Evolutionary conservation across 2,113 vertebrate species (phyloP), one percentile per base, ranked within the genome.

Genomic region (Acrocephalus kingi): DNA sequence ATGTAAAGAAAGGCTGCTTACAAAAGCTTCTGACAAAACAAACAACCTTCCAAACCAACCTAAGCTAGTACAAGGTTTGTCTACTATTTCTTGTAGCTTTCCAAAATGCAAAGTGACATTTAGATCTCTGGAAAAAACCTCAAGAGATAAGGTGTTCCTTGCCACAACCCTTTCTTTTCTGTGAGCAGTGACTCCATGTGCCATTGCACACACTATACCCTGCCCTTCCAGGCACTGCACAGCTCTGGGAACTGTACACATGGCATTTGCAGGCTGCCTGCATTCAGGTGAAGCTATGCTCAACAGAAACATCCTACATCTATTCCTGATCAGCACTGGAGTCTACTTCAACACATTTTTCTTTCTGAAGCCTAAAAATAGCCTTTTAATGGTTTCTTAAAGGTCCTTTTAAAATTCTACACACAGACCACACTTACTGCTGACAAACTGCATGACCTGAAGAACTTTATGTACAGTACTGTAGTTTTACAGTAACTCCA

Each of bases 141-240:
- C 25, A 19, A 73, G 20, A 15, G 16, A 6, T 1, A 54, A 48
- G 30, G 46, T 15, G 30, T 31, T 71, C 13, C n/a, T 21, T 51
- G 48, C n/a, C 51, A 74, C 18, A 69, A 77, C 17, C 45, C 35
- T 7, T 59, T 10, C 13, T 77, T 10, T 59, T 16, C 24, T 12
- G 13, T 8, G 33, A 41, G 35, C 2, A 0, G 33, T 28, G 51
- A 17, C 19, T 28, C 9, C 1, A 21, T 3, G 41, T 45, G 43
- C 66, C 39, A 14, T 8, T 11, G 71, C 48, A 41, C 3, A 4
- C 4, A 2, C 9, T 30, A 17, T 3, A 10, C 18, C 37, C 33
- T 25, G 24, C 14, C 22, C 5, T 49, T 21, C 19, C 73, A 49
- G 25, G 39, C n/a, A 24, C 11, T 0, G 58, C 43, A 30, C 10